Conservation (phyloP, 2,113 vertebrate species). For the Corythornis madagascariensis region DNA sequence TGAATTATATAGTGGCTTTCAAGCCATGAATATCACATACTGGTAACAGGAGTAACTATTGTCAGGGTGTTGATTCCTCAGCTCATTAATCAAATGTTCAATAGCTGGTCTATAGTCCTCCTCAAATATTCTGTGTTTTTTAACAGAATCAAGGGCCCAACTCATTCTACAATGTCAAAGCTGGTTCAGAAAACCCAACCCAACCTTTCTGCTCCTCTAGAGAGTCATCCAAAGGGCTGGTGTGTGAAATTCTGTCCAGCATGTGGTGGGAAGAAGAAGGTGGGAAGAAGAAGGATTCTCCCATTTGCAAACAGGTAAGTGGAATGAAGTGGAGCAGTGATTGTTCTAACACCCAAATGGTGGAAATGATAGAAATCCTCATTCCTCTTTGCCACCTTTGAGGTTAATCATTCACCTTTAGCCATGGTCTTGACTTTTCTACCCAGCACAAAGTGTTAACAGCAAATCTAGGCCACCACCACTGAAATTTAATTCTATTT, state of each 20-base stretch:
- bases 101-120: not conserved
- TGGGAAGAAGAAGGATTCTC: not conserved
- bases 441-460: not conserved
- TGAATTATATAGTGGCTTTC: conserved; percentile 11
- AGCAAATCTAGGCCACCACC: not conserved
- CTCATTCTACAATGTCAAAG: not conserved
- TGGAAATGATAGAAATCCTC: not conserved
- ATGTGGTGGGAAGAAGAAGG: not conserved
- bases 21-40: not conserved
- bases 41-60: not conserved
- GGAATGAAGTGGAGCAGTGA: not conserved
- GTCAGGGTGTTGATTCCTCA: not conserved
- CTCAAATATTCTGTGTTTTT: not conserved
- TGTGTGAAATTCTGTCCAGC: not conserved
- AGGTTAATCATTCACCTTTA: not conserved
- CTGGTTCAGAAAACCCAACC: not conserved
- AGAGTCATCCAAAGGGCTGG: not conserved
- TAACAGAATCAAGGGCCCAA: not conserved
- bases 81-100: not conserved
- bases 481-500: not conserved
- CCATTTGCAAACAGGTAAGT: not conserved
- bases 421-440: not conserved
- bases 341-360: not conserved
- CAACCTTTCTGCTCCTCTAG: not conserved
- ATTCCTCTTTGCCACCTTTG: not conserved